phyloP scores from a whole-genome alignment of 1,140 invertebrate species.

The Drosophila sulfurigaster region DNA sequence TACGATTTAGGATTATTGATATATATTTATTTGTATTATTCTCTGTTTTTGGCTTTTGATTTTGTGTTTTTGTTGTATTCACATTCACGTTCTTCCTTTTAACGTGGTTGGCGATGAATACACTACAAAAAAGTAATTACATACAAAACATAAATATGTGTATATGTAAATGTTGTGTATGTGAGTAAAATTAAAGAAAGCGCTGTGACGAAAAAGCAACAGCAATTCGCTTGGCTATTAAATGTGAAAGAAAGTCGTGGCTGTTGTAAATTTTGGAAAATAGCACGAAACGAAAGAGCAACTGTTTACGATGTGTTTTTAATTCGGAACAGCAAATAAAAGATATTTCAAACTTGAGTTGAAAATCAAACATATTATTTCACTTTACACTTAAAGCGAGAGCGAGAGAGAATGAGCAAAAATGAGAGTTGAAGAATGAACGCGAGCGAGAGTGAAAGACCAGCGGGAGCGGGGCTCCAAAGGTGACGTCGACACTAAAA shows the following conservation, averaged over 20 bases:
- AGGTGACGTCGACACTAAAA: conserved; percentile 78
- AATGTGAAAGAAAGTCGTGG: conserved; percentile 24
- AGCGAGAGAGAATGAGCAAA: conserved; percentile 14
- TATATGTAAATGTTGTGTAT: conserved; percentile 39
- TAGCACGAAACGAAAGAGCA: conserved; percentile 7
- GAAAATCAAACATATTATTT: conserved; percentile 53
- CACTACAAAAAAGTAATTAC: conserved; percentile 67
- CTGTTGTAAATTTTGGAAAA: conserved; percentile 31
- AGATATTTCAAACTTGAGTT: conserved; percentile 40
- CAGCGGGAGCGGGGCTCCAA: conserved; percentile 58
- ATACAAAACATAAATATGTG: conserved; percentile 64
- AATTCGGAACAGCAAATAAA: not conserved
- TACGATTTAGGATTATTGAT: conserved; percentile 28
- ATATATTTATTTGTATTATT: conserved; percentile 10
- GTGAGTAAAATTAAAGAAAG: conserved; percentile 70
- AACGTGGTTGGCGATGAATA: conserved; percentile 81
- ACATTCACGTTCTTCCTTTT: conserved; percentile 82
- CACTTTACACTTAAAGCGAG: conserved; percentile 28
- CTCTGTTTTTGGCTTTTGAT: conserved; percentile 8
- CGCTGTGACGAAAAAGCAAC: conserved; percentile 31
- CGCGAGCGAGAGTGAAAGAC: conserved; percentile 41
- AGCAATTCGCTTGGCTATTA: not conserved
- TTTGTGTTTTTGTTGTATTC: conserved; percentile 68
- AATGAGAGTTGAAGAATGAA: conserved; percentile 46
- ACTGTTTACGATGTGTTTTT: conserved; percentile 12